Base-by-base conservation (phyloP, 2,888 invertebrate species). In the Orthosia cruda region DNA sequence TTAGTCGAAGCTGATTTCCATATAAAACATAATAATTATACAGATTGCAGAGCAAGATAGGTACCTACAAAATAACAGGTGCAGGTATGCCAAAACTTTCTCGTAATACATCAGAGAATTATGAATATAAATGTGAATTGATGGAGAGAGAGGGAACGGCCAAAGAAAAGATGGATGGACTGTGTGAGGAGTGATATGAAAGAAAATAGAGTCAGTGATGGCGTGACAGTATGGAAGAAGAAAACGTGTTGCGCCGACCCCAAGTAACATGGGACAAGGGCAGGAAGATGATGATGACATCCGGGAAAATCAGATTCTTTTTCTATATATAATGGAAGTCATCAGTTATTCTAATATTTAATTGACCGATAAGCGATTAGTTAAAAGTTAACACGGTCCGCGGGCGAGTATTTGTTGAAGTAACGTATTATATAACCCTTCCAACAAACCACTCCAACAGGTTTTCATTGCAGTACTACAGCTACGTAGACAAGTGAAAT, bases 391-490 rank as follows among this genome's bases (percentile, higher is more conserved):
- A 74, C 73, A 75, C 71, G 61, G 64, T 47, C 69, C 49, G 50
- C 50, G 70, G 54, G 32, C 69, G 65, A 58, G 55, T 75, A 74
- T 78, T 80, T 69, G 84, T 80, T 74, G 69, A 77, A 82, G 77
- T 80, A 74, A 82, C 57, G 67, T 77, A 66, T 84, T 86, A 86
- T 75, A 68, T 77, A 87, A 87, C 65, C 23, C 32, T 80, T 79
- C 82, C 82, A 87, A 82, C 77, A 77, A 84, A 84, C 84, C 69
- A 79, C 75, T 74, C 86, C 79, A 69, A 87, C 87, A 77, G 88
- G 87, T 88, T 88, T 75, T 70, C 72, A 63, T 79, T 76, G 77
- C 84, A 81, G 73, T 79, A 80, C 26, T 76, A 65, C 59, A 47
- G 32, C 73, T 61, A 77, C 59, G 77, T 69, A 68, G 54, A 62